These are phyloP conservation scores for Phalloptychus januarius DNA, from an alignment of 2,797 vertebrate species.

Conservation along the genomic window DNA sequence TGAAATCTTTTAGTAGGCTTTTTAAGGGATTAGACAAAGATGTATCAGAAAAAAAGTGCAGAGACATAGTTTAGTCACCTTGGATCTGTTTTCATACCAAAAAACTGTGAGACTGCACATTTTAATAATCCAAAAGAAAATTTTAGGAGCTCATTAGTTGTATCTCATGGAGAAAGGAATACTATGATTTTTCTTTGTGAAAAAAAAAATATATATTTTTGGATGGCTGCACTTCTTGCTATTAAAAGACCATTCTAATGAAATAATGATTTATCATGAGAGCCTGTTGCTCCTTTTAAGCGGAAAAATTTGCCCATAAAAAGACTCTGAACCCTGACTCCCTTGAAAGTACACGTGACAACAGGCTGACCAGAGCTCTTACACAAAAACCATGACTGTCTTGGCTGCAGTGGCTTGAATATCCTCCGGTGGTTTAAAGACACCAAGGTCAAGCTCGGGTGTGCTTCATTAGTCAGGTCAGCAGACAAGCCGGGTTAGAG, in stretches of 20 bases:
- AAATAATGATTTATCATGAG: conserved; percentile 35
- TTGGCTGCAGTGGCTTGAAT: conserved; percentile 37
- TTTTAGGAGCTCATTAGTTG: neutral
- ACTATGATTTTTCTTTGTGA: neutral
- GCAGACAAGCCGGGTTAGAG: conserved; percentile 42
- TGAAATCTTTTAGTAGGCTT: neutral
- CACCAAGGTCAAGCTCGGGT: conserved; percentile 56
- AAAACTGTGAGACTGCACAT: neutral
- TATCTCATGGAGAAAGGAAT: neutral
- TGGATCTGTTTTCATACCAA: neutral
- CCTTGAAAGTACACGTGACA: conserved; percentile 32
- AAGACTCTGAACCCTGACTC: conserved; percentile 53
- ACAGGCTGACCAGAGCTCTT: conserved; percentile 33
- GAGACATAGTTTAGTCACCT: neutral
- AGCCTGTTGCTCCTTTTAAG: conserved; percentile 15
- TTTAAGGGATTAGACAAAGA: neutral
- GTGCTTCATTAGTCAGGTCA: conserved; percentile 73
- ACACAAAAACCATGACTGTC: conserved; percentile 32
- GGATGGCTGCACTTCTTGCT: neutral
- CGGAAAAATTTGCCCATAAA: conserved; percentile 34
- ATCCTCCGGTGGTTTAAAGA: conserved; percentile 54
- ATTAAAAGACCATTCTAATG: conserved; percentile 4
- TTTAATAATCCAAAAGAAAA: neutral
- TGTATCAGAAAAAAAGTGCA: neutral
- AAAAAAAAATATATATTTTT: neutral